Conservation (phyloP, 1,140 invertebrate species). For the Laupala kohalensis region DNA sequence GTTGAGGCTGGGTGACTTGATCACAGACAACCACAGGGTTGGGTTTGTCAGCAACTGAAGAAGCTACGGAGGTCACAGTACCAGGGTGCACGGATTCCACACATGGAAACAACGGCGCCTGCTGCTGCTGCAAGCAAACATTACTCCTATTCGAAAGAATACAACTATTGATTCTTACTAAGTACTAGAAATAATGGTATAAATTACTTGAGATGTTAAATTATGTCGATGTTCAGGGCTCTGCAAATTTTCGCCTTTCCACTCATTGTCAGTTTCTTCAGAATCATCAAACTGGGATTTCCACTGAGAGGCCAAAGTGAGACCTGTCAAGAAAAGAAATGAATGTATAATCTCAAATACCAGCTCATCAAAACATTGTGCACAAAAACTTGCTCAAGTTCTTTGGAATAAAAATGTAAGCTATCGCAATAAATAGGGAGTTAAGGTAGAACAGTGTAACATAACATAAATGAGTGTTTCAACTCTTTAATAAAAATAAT, state of each 20-base stretch:
- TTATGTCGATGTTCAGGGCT: conserved; percentile 46
- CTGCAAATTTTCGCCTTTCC: conserved; percentile 66
- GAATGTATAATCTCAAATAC: not conserved
- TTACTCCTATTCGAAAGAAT: not conserved
- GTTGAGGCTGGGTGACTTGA: not conserved
- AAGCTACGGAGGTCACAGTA: conserved; percentile 16
- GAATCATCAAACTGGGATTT: conserved; percentile 90
- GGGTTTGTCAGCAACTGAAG: conserved; percentile 20
- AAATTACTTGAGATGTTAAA: conserved; percentile 15
- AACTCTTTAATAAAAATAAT: too few species aligned
- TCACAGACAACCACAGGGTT: conserved; percentile 17
- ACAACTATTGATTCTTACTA: not conserved
- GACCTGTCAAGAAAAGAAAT: conserved; percentile 41
- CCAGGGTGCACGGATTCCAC: conserved; percentile 1
- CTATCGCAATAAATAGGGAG: too few species aligned
- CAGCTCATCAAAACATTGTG: too few species aligned
- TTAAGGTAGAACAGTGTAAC: too few species aligned
- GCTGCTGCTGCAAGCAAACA: too few species aligned
- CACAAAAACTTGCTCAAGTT: not conserved
- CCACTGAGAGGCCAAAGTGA: conserved; percentile 81
- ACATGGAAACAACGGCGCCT: not conserved
- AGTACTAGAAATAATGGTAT: not conserved
- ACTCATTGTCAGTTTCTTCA: conserved; percentile 76
- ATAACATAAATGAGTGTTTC: too few species aligned
- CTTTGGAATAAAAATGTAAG: not conserved